These are phyloP conservation scores for Crioceris asparagi DNA, from an alignment of 2,888 invertebrate genomes.

Conservation along the genomic window DNA sequence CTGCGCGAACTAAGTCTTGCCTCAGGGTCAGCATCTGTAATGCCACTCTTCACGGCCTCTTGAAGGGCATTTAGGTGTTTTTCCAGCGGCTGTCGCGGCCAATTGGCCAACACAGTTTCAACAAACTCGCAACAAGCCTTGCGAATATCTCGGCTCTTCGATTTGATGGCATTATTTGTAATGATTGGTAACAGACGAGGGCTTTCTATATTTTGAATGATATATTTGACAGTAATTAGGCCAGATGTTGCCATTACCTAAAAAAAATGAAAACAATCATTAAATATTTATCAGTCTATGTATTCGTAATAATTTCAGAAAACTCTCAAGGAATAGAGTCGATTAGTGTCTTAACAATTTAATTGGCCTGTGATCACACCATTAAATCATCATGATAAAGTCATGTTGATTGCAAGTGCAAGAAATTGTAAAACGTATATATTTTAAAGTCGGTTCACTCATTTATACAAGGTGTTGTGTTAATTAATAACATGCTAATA, in stretches of 20 bases:
- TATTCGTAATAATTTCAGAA: background rate
- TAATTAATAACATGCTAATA: too few species aligned
- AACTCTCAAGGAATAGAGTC: too few species aligned
- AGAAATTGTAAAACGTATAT: too few species aligned
- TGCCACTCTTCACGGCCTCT: conserved; percentile 77
- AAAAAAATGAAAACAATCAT: conserved; percentile 21
- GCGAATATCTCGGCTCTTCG: conserved; percentile 89
- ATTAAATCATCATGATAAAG: too few species aligned
- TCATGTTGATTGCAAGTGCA: too few species aligned
- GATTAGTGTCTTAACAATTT: too few species aligned
- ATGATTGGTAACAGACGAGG: conserved; percentile 72
- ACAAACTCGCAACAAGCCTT: conserved; percentile 70
- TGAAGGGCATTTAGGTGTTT: conserved; percentile 65
- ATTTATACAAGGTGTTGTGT: too few species aligned
- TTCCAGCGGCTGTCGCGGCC: conserved; percentile 78
- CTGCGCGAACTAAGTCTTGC: conserved; percentile 73
- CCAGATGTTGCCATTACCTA: conserved; percentile 85
- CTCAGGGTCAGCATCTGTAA: conserved; percentile 87
- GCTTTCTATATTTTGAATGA: conserved; percentile 74
- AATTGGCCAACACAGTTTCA: conserved; percentile 70
- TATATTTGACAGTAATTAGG: conserved; percentile 74
- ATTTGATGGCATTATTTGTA: conserved; percentile 58
- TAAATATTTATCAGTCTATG: background rate
- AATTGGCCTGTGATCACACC: too few species aligned
- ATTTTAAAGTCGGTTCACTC: too few species aligned